Evolutionary conservation across 2,113 vertebrate genomes (phyloP), one percentile per base, ranked within the genome.

Genomic region (Irena cyanogastra): DNA sequence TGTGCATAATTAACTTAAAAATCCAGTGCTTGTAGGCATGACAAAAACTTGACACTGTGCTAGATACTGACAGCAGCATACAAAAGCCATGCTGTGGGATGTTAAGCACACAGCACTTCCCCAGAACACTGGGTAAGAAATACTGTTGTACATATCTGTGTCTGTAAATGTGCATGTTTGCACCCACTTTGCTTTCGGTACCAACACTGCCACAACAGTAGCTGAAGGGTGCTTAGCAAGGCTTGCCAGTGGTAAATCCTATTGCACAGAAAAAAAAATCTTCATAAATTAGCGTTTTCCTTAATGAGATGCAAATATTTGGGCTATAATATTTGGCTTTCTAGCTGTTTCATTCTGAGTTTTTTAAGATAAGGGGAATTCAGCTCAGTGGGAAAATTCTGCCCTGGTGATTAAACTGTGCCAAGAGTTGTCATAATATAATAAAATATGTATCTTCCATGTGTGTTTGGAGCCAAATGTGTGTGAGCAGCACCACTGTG

Each of bases 181-280:
- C 26, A 59, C 35, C 47, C 27, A 47, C n/a, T 22, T 53, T 65
- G 13, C 2, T 3, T 52, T 64, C 65, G 66, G 21, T 31, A 44
- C 21, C 59, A 80, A 2, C 27, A 8, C 35, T 77, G 30, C 63
- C 54, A 66, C 22, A 47, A 39, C 19, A 44, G 7, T 4, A 57
- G 50, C 37, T 27, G 59, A 69, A 37, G 0, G 1, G n/a, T 2
- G 1, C n/a, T 52, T 63, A 45, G 23, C 1, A 1, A 45, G n/a
- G 28, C 16, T 85, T 74, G 72, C 37, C 47, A 42, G 5, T n/a
- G 33, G 13, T 68, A 45, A 27, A 26, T 2, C 8, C 12, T 49
- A 37, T 5, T 33, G 31, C 5, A 52, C 75, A 77, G 31, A 10
- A 68, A 65, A 78, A 74, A 24, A 56, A 21, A 11, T 17, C 13